A percentile compares a stretch with the other conserved stretches of the same genome.
Evolutionary conservation across 2,888 invertebrate species (phyloP).

Genomic region (Gymnocheta viridis): DNA sequence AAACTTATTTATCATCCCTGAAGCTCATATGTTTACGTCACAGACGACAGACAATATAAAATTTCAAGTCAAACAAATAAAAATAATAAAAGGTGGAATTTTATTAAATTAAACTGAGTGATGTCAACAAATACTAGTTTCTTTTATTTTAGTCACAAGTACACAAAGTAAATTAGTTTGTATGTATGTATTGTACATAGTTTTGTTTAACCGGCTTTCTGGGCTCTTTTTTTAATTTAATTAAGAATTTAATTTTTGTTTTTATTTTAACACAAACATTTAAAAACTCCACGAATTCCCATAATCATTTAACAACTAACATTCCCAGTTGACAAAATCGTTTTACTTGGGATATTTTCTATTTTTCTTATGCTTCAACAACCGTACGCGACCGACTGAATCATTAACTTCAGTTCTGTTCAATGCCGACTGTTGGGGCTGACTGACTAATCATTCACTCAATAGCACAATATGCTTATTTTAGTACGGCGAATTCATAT

Average conservation of each 20-base stretch:
- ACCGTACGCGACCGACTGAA: slow-evolving; percentile 17
- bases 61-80: slow-evolving; percentile 11
- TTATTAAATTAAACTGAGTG: neutral
- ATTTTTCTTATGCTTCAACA: neutral
- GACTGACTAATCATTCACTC: slow-evolving; percentile 32
- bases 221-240: neutral
- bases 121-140: slow-evolving; percentile 18
- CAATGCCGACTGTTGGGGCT: slow-evolving; percentile 34
- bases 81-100: neutral
- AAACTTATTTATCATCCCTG: slow-evolving; percentile 13
- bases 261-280: slow-evolving; percentile 70
- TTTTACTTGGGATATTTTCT: neutral
- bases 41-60: slow-evolving; percentile 1
- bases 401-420: slow-evolving; percentile 24
- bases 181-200: neutral
- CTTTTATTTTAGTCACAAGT: neutral
- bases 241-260: slow-evolving; percentile 1
- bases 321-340: slow-evolving; percentile 44
- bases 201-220: slow-evolving; percentile 10
- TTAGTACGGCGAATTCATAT: slow-evolving; percentile 27
- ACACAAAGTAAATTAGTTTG: neutral
- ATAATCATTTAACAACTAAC: slow-evolving; percentile 69
- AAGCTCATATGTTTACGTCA: slow-evolving; percentile 26
- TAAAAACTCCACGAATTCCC: slow-evolving; percentile 71
- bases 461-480: slow-evolving; percentile 9